These are phyloP conservation scores for Colletes collaris DNA, from an alignment of 2,888 invertebrate species.

Conservation along the genomic window DNA sequence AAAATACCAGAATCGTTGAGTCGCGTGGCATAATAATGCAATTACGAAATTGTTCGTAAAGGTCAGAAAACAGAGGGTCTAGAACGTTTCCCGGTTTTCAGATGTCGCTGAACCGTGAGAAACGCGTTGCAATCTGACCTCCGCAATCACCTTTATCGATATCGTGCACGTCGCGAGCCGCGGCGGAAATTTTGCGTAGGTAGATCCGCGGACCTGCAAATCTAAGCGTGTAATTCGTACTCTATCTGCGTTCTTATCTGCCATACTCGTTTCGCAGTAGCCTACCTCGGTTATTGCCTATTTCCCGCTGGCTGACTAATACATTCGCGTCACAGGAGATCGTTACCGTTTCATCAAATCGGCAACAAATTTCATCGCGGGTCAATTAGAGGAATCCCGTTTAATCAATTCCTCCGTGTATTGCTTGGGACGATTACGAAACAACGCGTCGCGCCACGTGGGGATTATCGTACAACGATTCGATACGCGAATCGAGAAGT, in stretches of 20 bases:
- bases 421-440: constrained; percentile 16
- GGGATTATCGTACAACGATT: neutral
- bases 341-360: constrained; percentile 37
- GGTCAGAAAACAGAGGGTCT: too few species aligned
- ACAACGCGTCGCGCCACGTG: neutral
- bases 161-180: constrained; percentile 42
- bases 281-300: constrained; percentile 44
- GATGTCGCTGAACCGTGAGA: constrained; percentile 37
- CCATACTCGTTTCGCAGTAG: constrained; percentile 37
- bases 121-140: constrained; percentile 19
- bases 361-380: constrained; percentile 36
- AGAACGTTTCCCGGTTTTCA: neutral
- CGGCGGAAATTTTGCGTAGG: constrained; percentile 54
- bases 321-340: constrained; percentile 12
- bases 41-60: too few species aligned
- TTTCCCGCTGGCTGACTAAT: constrained; percentile 30
- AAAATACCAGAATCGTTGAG: too few species aligned
- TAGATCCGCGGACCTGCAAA: constrained; percentile 42
- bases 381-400: constrained; percentile 14
- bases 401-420: constrained; percentile 30
- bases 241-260: constrained; percentile 48
- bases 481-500: neutral
- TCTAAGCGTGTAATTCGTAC: constrained; percentile 45
- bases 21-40: too few species aligned
- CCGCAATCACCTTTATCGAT: constrained; percentile 40